Conservation (phyloP, 1,140 invertebrate genomes). For the Drosophila arizonae region DNA sequence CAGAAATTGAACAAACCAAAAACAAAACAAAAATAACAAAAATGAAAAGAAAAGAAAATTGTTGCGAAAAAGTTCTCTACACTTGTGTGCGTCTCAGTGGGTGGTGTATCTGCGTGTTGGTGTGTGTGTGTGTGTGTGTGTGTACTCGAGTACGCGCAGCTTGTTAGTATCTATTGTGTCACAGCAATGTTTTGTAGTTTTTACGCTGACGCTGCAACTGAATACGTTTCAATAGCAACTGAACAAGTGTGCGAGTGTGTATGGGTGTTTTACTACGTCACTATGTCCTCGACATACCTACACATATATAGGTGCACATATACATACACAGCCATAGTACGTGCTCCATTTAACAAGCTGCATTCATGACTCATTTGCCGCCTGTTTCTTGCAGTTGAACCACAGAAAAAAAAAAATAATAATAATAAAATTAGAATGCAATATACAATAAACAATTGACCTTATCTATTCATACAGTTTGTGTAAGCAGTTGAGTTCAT, state of each 20-base stretch:
- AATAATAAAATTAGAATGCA: not conserved
- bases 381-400: not conserved
- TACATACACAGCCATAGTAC: not conserved
- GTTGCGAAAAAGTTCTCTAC: slow-evolving; percentile 45
- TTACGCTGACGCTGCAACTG: slow-evolving; percentile 69
- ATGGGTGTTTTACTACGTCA: slow-evolving; percentile 51
- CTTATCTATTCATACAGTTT: slow-evolving; percentile 1
- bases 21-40: slow-evolving; percentile 1
- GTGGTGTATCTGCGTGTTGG: slow-evolving; percentile 11
- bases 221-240: slow-evolving; percentile 62
- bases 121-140: slow-evolving; percentile 20
- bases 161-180: slow-evolving; percentile 63
- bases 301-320: slow-evolving; percentile 5
- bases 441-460: not conserved
- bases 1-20: slow-evolving; percentile 8
- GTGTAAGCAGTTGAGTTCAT: not conserved
- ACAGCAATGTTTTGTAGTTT: slow-evolving; percentile 58
- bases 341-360: not conserved
- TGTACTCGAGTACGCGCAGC: slow-evolving; percentile 41
- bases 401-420: not conserved
- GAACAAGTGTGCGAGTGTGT: slow-evolving; percentile 30
- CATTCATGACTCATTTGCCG: slow-evolving; percentile 7
- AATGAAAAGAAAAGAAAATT: slow-evolving; percentile 20
- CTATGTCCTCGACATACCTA: slow-evolving; percentile 60
- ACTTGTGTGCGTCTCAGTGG: slow-evolving; percentile 22